Base-by-base conservation (phyloP, 2,797 vertebrate species). In the Crocidura indochinensis region DNA sequence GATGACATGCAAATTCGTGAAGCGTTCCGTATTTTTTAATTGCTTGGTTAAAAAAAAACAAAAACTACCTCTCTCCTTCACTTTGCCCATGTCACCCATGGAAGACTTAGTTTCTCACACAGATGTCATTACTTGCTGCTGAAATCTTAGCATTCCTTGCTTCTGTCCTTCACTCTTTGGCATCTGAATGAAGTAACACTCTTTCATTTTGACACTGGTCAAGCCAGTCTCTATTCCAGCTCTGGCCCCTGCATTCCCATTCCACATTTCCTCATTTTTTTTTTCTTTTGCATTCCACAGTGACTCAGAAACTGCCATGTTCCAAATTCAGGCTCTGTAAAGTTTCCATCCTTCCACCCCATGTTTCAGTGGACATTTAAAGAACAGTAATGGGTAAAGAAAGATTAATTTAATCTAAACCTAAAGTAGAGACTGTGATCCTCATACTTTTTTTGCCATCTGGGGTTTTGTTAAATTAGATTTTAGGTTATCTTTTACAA, bases 391-490 rank as follows among this genome's bases (percentile, higher is more conserved):
- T 82, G 62, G 8, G 22, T 46, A 82, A 78, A 81, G 24, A 78
- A 80, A 75, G 68, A 84, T 24, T 78, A 89, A 91, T 85, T 90
- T 82, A 87, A 31, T 83, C 44, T 29, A 49, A 90, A 49, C 29
- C 46, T 44, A 44, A 27, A 24, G 31, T 14, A 31, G 51, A 89
- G 31, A 49, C 9, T 7, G n/a, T n/a, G 46, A 19, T 60, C 44
- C 27, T 69, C 60, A 31, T 10, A 73, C 85, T 15, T 86, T 15
- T 86, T 60, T 86, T 92, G 64, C 86, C 77, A 53, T 78, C 60
- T 95, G 90, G 60, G 38, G 27, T 86, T 94, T 94, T 20, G 27
- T 75, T 85, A 90, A 93, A 91, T 92, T 77, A 92, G n/a, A 60
- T 87, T 92, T 38, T 78, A 87, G 78, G 76, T 92, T 68, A 87